Conservation (phyloP, 2,797 vertebrate genomes). For the Malurus leucopterus region DNA sequence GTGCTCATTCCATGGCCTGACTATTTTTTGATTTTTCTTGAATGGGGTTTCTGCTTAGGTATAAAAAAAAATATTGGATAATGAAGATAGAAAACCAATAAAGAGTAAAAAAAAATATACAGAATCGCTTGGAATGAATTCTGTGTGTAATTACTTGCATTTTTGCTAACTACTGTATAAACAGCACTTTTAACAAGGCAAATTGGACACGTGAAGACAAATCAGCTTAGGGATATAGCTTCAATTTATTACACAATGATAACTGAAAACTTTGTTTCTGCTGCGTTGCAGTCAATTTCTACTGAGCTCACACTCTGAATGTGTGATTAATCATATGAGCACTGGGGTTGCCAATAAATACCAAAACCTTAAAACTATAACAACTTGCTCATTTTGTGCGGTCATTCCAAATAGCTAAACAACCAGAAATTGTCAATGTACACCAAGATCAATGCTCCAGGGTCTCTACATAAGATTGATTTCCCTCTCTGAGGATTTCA, state of each 20-base stretch:
- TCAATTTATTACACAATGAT: slow-evolving; percentile 73
- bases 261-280: slow-evolving; percentile 75
- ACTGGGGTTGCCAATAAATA: slow-evolving; percentile 81
- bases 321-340: slow-evolving; percentile 85
- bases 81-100: slow-evolving; percentile 70
- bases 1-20: not conserved
- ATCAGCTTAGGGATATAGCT: slow-evolving; percentile 73
- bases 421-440: slow-evolving; percentile 83
- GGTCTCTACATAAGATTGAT: slow-evolving; percentile 82
- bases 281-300: slow-evolving; percentile 77
- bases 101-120: not conserved
- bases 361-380: slow-evolving; percentile 78
- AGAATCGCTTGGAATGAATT: slow-evolving; percentile 64
- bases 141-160: slow-evolving; percentile 68
- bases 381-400: slow-evolving; percentile 79
- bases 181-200: slow-evolving; percentile 74
- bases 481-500: slow-evolving; percentile 83
- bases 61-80: slow-evolving; percentile 56
- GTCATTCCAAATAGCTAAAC: slow-evolving; percentile 81
- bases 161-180: slow-evolving; percentile 79
- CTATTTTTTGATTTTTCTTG: not conserved
- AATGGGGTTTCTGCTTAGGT: slow-evolving; percentile 59
- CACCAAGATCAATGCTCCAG: slow-evolving; percentile 79
- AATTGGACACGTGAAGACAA: slow-evolving; percentile 73
- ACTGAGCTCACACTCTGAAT: slow-evolving; percentile 73